phyloP scores from a whole-genome alignment of 1,140 invertebrate species.

The Drosophila bipectinata region DNA sequence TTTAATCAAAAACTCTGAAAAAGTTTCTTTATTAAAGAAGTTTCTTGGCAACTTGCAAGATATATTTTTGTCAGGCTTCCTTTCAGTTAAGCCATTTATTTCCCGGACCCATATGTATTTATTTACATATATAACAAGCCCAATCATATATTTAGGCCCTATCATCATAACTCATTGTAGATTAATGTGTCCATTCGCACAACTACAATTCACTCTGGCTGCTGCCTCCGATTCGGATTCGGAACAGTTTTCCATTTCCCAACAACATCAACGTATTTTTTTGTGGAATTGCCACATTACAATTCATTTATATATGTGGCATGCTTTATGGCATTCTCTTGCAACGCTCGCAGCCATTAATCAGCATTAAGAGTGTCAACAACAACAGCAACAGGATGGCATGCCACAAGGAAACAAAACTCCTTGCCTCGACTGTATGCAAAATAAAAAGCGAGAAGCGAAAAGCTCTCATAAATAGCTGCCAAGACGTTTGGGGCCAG shows the following conservation, averaged over 20 bases:
- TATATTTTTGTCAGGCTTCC: neutral
- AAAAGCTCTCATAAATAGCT: conserved; percentile 68
- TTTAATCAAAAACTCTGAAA: neutral
- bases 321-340: conserved; percentile 64
- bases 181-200: conserved; percentile 42
- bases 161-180: conserved; percentile 55
- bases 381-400: conserved; percentile 33
- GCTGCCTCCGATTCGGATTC: conserved; percentile 6
- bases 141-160: conserved; percentile 34
- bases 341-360: conserved; percentile 54
- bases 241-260: conserved; percentile 1
- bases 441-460: conserved; percentile 62
- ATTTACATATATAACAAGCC: conserved; percentile 8
- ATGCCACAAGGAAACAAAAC: conserved; percentile 1
- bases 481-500: conserved; percentile 22
- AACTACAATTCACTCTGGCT: conserved; percentile 18
- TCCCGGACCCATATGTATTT: neutral
- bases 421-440: conserved; percentile 44
- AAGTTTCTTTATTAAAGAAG: no score
- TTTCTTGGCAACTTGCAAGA: neutral
- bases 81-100: neutral
- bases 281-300: conserved; percentile 45
- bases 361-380: conserved; percentile 74
- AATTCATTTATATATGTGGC: conserved; percentile 74
- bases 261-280: conserved; percentile 4